phyloP scores from a whole-genome alignment of 2,113 vertebrate species.

The Callaeas wilsoni region DNA sequence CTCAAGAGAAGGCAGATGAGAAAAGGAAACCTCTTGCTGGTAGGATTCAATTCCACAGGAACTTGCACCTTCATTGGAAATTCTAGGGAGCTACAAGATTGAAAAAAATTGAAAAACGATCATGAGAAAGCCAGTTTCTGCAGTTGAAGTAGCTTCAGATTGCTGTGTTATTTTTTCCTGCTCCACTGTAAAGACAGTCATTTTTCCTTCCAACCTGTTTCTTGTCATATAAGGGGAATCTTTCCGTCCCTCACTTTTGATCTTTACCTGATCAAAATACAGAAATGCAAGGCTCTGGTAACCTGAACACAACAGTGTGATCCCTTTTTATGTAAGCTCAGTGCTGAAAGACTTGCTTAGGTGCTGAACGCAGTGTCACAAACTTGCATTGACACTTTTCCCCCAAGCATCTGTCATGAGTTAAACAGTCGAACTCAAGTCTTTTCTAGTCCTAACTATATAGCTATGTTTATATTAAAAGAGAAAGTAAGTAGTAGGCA shows the following conservation, averaged over 20 bases:
- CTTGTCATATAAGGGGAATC: not conserved
- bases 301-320: not conserved
- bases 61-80: not conserved
- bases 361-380: not conserved
- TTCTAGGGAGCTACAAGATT: not conserved
- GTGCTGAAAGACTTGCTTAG: not conserved
- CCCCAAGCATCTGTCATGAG: not conserved
- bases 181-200: not conserved
- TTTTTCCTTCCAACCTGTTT: not conserved
- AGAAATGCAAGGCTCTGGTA: not conserved
- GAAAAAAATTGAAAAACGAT: not conserved
- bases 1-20: not conserved
- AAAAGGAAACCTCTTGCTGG: not conserved
- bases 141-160: not conserved
- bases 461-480: not conserved
- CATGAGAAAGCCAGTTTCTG: not conserved
- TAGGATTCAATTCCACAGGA: not conserved
- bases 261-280: not conserved
- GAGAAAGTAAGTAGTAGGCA: not conserved
- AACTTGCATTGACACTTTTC: not conserved
- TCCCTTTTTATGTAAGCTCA: not conserved
- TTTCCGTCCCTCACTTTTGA: not conserved
- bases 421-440: not conserved
- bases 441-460: not conserved
- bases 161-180: not conserved